Conservation (phyloP, 2,797 vertebrate species). For the Gallinago stenura region DNA sequence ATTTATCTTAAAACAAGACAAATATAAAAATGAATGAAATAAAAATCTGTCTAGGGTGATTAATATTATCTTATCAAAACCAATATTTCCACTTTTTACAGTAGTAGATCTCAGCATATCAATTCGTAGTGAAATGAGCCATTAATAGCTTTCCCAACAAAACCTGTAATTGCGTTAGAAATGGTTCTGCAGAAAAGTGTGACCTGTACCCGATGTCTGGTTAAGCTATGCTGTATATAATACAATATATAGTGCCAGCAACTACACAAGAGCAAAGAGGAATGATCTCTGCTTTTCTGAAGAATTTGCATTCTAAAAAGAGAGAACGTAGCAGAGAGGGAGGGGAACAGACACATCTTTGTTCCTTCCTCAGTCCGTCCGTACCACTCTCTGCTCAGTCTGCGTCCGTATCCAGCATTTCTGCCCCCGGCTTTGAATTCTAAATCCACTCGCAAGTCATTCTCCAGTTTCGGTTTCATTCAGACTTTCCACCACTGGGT, state of each 20-base stretch:
- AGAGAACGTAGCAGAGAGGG: not conserved
- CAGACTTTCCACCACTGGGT: not conserved
- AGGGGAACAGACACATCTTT: not conserved
- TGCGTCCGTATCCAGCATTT: not conserved
- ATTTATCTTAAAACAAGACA: not conserved
- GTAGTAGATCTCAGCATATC: not conserved
- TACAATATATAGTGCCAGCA: not conserved
- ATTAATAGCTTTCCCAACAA: not conserved
- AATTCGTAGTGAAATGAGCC: not conserved
- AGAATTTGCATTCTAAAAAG: conserved; percentile 8
- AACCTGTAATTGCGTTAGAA: not conserved
- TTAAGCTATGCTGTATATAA: not conserved
- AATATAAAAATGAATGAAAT: not conserved
- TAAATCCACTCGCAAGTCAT: not conserved
- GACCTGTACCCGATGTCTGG: not conserved
- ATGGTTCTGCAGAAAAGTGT: not conserved
- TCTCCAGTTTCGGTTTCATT: not conserved
- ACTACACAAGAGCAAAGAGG: not conserved
- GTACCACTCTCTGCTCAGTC: not conserved
- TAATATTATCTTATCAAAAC: not conserved
- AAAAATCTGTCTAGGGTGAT: not conserved
- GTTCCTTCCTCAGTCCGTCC: not conserved
- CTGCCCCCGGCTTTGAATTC: not conserved
- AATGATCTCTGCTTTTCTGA: not conserved
- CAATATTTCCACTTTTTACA: not conserved